Evolutionary conservation across 2,888 invertebrate genomes (phyloP).

Genomic region (Rhodophaea formosa): DNA sequence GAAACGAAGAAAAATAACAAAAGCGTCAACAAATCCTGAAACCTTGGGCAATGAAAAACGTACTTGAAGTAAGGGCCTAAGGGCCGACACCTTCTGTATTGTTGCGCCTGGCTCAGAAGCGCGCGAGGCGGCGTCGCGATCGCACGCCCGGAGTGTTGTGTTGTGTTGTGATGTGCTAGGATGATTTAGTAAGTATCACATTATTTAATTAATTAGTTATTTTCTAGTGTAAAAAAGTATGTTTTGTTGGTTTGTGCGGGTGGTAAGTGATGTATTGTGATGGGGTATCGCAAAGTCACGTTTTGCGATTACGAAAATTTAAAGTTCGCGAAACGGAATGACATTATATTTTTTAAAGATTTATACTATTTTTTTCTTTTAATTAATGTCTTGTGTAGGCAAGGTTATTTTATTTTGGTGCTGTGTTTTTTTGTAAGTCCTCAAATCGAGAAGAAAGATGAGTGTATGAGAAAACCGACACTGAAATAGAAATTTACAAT

Average conservation of each 20-base stretch:
- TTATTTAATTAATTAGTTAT: neutral
- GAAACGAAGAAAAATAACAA: neutral
- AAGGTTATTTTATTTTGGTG: no score
- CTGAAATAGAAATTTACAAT: no score
- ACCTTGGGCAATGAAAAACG: slow-evolving; percentile 12
- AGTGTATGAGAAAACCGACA: no score
- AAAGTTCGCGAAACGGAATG: no score
- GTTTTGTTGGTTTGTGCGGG: neutral
- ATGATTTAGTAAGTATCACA: slow-evolving; percentile 16
- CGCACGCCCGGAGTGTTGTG: slow-evolving; percentile 30
- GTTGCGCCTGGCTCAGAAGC: slow-evolving; percentile 34
- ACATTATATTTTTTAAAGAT: no score
- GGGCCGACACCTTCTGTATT: slow-evolving; percentile 21
- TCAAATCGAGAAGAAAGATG: no score
- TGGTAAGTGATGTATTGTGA: no score
- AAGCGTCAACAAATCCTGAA: neutral
- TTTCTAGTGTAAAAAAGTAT: neutral
- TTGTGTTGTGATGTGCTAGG: slow-evolving; percentile 15
- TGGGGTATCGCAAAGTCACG: no score
- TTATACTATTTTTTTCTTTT: no score
- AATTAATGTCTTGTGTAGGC: no score
- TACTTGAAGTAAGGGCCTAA: slow-evolving; percentile 11
- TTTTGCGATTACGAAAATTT: no score
- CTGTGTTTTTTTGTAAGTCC: no score
- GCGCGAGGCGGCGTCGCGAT: slow-evolving; percentile 38